phyloP scores from a whole-genome alignment of 23 tunicate genomes.

The Botrylloides violaceus region DNA sequence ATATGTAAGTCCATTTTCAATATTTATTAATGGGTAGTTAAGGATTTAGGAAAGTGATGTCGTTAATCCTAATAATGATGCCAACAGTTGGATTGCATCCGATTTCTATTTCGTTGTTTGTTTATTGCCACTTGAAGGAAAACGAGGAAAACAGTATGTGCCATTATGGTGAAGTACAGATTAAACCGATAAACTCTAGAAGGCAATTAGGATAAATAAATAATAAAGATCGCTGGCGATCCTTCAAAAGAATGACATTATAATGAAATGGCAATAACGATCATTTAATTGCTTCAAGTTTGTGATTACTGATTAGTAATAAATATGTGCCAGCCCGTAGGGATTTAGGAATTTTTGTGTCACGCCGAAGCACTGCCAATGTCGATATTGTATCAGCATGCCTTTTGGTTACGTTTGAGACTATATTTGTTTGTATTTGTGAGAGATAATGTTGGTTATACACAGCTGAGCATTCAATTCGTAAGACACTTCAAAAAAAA shows the following conservation, averaged over 20 bases:
- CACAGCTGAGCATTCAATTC: not conserved
- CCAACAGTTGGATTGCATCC: not conserved
- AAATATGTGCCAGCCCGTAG: not conserved
- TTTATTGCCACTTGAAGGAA: not conserved
- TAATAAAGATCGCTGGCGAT: not conserved
- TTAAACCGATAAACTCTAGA: not conserved
- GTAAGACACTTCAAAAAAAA: not conserved
- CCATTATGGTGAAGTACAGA: not conserved
- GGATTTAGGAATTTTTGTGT: not conserved
- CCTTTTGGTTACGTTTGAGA: not conserved
- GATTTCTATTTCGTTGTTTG: not conserved
- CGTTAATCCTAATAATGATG: not conserved
- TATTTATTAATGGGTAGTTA: not conserved
- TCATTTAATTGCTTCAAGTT: not conserved
- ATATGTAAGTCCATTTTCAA: slow-evolving; percentile 65
- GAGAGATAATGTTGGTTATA: not conserved
- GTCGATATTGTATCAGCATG: not conserved
- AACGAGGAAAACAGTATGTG: not conserved
- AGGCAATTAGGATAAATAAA: not conserved
- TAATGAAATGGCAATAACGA: not conserved
- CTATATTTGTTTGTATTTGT: no score
- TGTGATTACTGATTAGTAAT: not conserved
- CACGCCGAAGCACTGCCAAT: no score
- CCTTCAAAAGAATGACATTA: not conserved
- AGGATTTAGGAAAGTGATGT: not conserved